Conservation (phyloP, 2,113 vertebrate genomes). For the Cyphomyrus discorhynchus region DNA sequence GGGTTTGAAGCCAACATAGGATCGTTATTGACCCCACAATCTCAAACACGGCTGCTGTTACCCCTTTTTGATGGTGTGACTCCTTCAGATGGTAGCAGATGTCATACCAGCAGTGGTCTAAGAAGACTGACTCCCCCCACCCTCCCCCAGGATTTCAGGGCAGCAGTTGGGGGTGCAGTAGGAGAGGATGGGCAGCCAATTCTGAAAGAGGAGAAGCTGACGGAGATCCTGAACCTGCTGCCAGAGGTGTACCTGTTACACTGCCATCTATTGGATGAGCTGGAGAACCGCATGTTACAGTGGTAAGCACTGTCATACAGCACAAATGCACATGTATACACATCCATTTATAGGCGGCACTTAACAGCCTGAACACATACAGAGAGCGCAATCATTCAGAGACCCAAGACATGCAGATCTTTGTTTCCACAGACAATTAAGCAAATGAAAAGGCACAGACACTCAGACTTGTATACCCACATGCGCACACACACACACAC, state of each 20-base stretch:
- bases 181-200: slow-evolving; percentile 59
- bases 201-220: slow-evolving; percentile 65
- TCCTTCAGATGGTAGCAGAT: not conserved
- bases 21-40: not conserved
- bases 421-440: not conserved
- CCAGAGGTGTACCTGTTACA: slow-evolving; percentile 77
- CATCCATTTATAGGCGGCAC: not conserved
- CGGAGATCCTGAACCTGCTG: slow-evolving; percentile 73
- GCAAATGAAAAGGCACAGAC: not conserved
- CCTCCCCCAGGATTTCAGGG: slow-evolving; percentile 71
- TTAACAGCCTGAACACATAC: not conserved
- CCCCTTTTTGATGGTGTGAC: not conserved
- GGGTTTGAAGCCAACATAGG: not conserved
- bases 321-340: not conserved
- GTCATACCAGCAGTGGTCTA: not conserved
- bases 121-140: not conserved
- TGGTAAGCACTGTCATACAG: slow-evolving; percentile 60
- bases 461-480: not conserved
- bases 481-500: not conserved
- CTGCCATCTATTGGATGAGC: slow-evolving; percentile 69
- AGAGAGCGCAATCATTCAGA: not conserved
- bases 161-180: slow-evolving; percentile 58
- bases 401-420: not conserved
- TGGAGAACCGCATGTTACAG: slow-evolving; percentile 71
- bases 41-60: not conserved